phyloP scores from a whole-genome alignment of 2,113 vertebrate genomes.

The Nyctereutes procyonoides region DNA sequence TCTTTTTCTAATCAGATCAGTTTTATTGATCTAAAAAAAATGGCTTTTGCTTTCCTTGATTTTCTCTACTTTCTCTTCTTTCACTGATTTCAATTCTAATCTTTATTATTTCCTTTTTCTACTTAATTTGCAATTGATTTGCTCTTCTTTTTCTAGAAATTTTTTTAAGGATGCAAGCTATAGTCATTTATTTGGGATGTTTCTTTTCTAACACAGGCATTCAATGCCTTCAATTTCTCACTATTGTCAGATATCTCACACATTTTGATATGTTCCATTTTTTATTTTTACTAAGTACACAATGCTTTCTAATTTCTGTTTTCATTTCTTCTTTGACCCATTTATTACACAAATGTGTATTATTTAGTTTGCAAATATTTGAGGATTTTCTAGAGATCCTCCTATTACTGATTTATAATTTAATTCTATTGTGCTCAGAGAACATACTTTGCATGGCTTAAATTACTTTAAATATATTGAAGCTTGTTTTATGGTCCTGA shows the following conservation, averaged over 20 bases:
- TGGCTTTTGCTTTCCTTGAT: neutral
- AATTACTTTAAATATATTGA: constrained; percentile 18
- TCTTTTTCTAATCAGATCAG: neutral
- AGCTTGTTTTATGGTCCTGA: neutral
- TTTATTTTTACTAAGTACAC: neutral
- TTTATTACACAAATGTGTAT: neutral
- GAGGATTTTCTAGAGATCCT: neutral
- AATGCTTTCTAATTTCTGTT: neutral
- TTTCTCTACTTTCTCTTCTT: neutral
- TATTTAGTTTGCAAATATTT: neutral
- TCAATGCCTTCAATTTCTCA: neutral
- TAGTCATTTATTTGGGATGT: neutral
- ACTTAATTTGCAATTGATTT: neutral
- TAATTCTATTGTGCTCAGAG: neutral
- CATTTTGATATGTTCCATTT: neutral
- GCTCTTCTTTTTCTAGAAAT: neutral
- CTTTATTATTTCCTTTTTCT: neutral
- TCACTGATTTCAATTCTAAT: neutral
- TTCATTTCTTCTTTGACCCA: neutral
- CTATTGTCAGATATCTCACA: neutral
- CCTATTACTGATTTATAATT: neutral
- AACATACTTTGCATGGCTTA: neutral
- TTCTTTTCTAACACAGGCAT: neutral
- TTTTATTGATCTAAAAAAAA: neutral
- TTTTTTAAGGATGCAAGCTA: neutral